A percentile compares a stretch with the other conserved stretches of the same genome.
These are phyloP conservation scores for Fulica atra DNA, from an alignment of 2,113 vertebrate species.

Conservation along the genomic window DNA sequence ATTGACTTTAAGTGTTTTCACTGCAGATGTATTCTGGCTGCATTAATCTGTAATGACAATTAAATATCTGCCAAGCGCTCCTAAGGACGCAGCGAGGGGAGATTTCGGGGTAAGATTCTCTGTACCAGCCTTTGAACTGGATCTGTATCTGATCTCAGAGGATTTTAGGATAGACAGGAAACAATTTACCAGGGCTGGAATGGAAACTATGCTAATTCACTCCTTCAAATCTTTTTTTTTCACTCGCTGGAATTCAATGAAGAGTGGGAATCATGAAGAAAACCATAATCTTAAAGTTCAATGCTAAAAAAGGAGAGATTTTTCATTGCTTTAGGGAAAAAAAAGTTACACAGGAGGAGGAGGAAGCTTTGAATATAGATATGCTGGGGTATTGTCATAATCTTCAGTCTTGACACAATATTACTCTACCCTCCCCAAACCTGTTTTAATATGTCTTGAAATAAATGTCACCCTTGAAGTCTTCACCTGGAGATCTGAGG, in stretches of 20 bases:
- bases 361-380: slow-evolving; percentile 53
- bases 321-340: slow-evolving; percentile 53
- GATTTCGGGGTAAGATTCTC: slow-evolving; percentile 28
- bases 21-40: background rate
- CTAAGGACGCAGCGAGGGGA: background rate
- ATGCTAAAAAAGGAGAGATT: slow-evolving; percentile 35
- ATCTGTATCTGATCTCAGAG: slow-evolving; percentile 24
- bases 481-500: background rate
- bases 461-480: slow-evolving; percentile 23
- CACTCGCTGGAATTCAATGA: slow-evolving; percentile 45
- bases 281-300: slow-evolving; percentile 58
- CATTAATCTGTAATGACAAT: slow-evolving; percentile 11
- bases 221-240: slow-evolving; percentile 26
- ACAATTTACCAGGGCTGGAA: slow-evolving; percentile 15
- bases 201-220: slow-evolving; percentile 53
- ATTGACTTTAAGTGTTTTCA: background rate
- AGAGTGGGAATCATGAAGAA: slow-evolving; percentile 47
- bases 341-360: background rate
- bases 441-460: slow-evolving; percentile 20
- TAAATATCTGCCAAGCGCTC: slow-evolving; percentile 11
- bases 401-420: slow-evolving; percentile 57
- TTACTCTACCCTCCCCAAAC: background rate
- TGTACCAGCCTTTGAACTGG: slow-evolving; percentile 38
- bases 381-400: slow-evolving; percentile 34
- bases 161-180: slow-evolving; percentile 38